These are phyloP conservation scores for Todiramphus chloris DNA, from an alignment of 2,113 vertebrate genomes.

Conservation along the genomic window DNA sequence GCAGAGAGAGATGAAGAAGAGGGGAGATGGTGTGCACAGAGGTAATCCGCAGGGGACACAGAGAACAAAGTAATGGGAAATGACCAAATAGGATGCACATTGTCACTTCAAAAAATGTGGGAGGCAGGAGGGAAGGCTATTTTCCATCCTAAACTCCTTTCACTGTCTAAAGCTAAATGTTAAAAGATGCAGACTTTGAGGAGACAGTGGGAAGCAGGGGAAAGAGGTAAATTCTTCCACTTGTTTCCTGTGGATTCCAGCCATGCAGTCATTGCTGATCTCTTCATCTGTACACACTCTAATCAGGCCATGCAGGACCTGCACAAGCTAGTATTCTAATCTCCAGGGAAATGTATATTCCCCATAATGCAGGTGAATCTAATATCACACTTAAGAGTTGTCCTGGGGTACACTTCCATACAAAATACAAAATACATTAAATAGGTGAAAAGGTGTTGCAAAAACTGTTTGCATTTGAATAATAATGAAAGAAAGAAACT, in stretches of 20 bases:
- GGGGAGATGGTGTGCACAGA: not conserved
- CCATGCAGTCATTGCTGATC: not conserved
- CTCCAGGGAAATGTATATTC: not conserved
- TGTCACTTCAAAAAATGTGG: not conserved
- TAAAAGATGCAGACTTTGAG: not conserved
- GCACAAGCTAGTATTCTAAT: not conserved
- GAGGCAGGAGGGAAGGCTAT: not conserved
- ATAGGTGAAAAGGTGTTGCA: not conserved
- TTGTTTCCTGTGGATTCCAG: not conserved
- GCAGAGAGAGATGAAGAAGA: not conserved
- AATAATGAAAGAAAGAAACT: not conserved
- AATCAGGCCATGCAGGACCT: not conserved
- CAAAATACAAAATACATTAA: not conserved
- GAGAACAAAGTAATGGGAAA: not conserved
- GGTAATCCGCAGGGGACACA: accelerated
- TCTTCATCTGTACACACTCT: not conserved
- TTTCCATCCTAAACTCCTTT: not conserved
- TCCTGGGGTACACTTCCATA: not conserved
- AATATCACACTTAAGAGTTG: not conserved
- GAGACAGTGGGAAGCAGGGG: not conserved
- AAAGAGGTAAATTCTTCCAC: not conserved
- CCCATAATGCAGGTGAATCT: not conserved
- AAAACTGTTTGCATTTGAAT: not conserved
- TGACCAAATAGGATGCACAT: not conserved
- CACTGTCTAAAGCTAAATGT: not conserved